Evolutionary conservation across 2,888 invertebrate genomes (phyloP).

Genomic region (Eupeodes latifasciatus): DNA sequence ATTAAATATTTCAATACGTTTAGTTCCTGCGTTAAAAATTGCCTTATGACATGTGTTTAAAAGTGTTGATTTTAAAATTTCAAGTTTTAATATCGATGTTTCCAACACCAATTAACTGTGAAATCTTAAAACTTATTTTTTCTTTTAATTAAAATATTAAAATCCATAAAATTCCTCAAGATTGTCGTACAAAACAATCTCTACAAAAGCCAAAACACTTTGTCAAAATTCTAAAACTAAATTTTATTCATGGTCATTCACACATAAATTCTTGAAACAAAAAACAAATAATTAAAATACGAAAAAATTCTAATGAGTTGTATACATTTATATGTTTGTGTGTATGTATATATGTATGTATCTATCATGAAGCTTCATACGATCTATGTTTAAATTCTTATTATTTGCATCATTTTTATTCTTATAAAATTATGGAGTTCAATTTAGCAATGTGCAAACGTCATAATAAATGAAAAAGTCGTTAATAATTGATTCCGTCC

Average conservation of each 20-base stretch:
- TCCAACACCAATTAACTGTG: too few species aligned
- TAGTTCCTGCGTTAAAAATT: too few species aligned
- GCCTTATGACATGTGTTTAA: too few species aligned
- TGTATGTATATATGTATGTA: too few species aligned
- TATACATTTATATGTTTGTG: too few species aligned
- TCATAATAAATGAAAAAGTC: not conserved
- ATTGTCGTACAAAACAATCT: not conserved
- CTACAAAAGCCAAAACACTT: not conserved
- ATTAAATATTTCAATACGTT: too few species aligned
- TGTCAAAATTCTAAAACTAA: constrained; percentile 1
- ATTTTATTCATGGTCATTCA: constrained; percentile 12
- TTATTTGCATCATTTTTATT: not conserved
- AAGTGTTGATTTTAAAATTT: too few species aligned
- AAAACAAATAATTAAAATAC: not conserved
- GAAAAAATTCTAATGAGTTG: not conserved
- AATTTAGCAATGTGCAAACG: constrained; percentile 22
- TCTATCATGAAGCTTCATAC: not conserved
- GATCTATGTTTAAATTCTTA: not conserved
- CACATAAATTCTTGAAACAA: constrained; percentile 9
- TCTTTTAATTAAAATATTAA: too few species aligned
- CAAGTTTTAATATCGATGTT: too few species aligned
- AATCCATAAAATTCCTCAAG: not conserved
- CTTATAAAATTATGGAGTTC: not conserved
- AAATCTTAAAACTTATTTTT: too few species aligned
- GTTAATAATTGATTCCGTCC: not conserved